phyloP scores from a whole-genome alignment of 92 coral and sea anemone genomes.

The Epizoanthus stellaris region DNA sequence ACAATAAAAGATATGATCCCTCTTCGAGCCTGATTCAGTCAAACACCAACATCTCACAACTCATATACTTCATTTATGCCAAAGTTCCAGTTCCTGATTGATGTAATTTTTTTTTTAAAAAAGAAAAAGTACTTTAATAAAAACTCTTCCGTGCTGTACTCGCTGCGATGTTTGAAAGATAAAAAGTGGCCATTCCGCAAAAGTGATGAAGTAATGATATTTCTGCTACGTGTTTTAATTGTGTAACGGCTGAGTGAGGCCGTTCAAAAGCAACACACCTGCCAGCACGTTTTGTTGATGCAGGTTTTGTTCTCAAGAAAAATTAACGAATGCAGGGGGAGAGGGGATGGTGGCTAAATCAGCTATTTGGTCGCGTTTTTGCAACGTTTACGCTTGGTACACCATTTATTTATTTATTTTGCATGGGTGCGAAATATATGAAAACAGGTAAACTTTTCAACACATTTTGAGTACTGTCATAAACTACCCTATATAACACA shows the following conservation, averaged over 20 bases:
- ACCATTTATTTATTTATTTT: too few relatives aligned
- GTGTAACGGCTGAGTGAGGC: background rate
- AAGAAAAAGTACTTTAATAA: background rate
- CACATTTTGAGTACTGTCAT: too few relatives aligned
- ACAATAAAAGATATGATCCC: background rate
- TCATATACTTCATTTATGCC: conserved; percentile 1
- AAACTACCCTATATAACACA: too few relatives aligned
- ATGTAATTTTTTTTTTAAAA: background rate
- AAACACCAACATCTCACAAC: conserved; percentile 9
- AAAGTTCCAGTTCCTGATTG: background rate
- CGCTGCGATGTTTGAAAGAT: background rate
- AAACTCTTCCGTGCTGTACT: background rate
- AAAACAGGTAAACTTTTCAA: too few relatives aligned
- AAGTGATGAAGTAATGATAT: background rate
- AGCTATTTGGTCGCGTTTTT: too few relatives aligned
- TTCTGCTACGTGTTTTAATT: background rate
- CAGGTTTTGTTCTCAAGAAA: too few relatives aligned
- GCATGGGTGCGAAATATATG: too few relatives aligned
- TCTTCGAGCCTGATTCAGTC: background rate
- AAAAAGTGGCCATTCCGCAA: background rate
- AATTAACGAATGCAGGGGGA: too few relatives aligned
- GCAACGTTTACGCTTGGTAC: too few relatives aligned
- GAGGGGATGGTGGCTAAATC: too few relatives aligned
- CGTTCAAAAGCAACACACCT: background rate
- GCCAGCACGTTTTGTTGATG: background rate